Percentiles rank a stretch among this genome's conserved stretches.
Conservation (phyloP, 2,888 invertebrate species). For the Epinotia ramella region DNA sequence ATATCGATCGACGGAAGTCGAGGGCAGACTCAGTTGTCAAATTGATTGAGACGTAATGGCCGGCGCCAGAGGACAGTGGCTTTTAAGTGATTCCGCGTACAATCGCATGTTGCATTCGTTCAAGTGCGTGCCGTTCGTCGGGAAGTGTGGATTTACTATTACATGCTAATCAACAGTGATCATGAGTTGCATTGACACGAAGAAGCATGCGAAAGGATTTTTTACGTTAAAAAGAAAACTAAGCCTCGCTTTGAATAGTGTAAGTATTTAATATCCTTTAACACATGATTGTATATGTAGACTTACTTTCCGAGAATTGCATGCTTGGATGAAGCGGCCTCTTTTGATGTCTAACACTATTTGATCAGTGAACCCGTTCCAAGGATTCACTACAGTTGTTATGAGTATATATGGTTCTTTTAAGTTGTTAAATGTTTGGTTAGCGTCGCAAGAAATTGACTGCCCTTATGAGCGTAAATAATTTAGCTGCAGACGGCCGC, state of each 20-base stretch:
- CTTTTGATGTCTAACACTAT: slow-evolving; percentile 42
- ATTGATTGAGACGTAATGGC: slow-evolving; percentile 66
- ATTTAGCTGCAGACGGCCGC: slow-evolving; percentile 56
- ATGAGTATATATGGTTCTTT: slow-evolving; percentile 33
- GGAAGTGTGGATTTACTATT: slow-evolving; percentile 46
- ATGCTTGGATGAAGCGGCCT: slow-evolving; percentile 1
- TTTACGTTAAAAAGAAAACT: slow-evolving; percentile 45
- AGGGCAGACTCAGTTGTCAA: slow-evolving; percentile 56
- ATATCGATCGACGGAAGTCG: slow-evolving; percentile 65
- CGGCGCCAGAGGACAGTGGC: slow-evolving; percentile 55
- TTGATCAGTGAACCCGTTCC: slow-evolving; percentile 40
- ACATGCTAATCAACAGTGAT: slow-evolving; percentile 33
- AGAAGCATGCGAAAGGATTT: slow-evolving; percentile 43
- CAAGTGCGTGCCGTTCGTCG: slow-evolving; percentile 53
- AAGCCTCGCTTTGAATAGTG: slow-evolving; percentile 42
- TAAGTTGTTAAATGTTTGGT: slow-evolving; percentile 50
- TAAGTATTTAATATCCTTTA: slow-evolving; percentile 31
- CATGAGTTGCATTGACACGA: slow-evolving; percentile 45
- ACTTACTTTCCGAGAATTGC: slow-evolving; percentile 31
- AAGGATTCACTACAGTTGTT: slow-evolving; percentile 37
- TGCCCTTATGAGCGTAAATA: slow-evolving; percentile 63
- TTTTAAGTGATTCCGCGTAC: slow-evolving; percentile 46
- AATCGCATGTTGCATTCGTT: slow-evolving; percentile 52
- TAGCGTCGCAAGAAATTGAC: slow-evolving; percentile 51
- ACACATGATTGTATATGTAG: background rate